Base-by-base conservation (phyloP, 2,797 vertebrate genomes). In the Phataginus tricuspis region DNA sequence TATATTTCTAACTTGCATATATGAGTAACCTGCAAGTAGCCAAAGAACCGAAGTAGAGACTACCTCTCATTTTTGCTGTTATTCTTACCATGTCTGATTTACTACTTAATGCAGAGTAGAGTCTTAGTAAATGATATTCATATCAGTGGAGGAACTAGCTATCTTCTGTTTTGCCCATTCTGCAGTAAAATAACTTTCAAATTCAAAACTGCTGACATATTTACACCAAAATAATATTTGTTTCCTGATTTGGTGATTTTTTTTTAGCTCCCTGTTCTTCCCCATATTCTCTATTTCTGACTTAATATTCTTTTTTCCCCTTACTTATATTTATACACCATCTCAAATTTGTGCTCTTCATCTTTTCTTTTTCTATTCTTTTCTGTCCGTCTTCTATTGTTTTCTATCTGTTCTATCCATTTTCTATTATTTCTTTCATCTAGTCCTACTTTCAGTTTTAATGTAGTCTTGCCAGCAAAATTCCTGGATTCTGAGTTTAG, bases 401-500 rank as follows among this genome's bases (percentile, higher is more conserved):
- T 55, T 71, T 96, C 49, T 53, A 64, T 51, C 74, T 61, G 64
- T 79, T 93, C 94, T 72, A 39, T 27, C 29, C 78, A 19, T 42
- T 95, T 97, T 88, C 71, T 92, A 49, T 75, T 37, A 27, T 51
- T 55, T 71, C 95, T 49, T 53, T 74, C 27, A 64, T 51, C 74
- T 64, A 68, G 77, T 93, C 94, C 78, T 51, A 57, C 9, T 92
- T 96, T 86, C 1, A 4, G 85, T 97, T 45, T 78, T 86, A 79
- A 93, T 93, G 68, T 96, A 90, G 95, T 90, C 90, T 91, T 51
- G 83, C 63, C 97, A 98, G 97, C 96, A 97, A 93, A 97, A 75
- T 37, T 45, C 96, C 93, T 97, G 96, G 96, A 79, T 95, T 98
- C 96, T 96, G 74, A 98, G 86, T 96, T 98, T 93, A 97, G 86